Evolutionary conservation across 2,113 vertebrate species (phyloP).

Genomic region (Trinectes maculatus): DNA sequence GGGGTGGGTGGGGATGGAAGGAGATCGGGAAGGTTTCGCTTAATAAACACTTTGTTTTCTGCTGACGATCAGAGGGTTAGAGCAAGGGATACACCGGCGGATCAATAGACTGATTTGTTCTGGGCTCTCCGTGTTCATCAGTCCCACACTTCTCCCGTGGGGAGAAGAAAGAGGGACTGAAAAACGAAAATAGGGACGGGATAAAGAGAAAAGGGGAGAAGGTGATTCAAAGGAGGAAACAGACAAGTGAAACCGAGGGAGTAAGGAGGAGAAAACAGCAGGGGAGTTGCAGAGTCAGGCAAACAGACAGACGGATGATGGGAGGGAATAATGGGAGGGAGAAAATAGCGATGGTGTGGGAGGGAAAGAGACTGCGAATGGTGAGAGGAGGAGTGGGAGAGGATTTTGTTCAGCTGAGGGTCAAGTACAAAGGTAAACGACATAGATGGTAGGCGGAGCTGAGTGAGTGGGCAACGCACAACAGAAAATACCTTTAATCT

Average conservation of each 20-base stretch:
- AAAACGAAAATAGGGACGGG: constrained; percentile 26
- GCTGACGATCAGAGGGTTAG: constrained; percentile 76
- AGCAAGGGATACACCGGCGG: constrained; percentile 57
- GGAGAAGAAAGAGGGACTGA: constrained; percentile 42
- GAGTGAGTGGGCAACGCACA: constrained; percentile 6
- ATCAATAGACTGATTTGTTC: constrained; percentile 80
- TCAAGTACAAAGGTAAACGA: constrained; percentile 51
- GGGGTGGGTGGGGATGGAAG: background rate
- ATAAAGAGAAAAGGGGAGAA: constrained; percentile 7
- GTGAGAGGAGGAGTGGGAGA: constrained; percentile 32
- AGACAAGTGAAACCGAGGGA: constrained; percentile 48
- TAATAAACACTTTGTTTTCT: constrained; percentile 83
- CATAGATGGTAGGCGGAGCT: constrained; percentile 24
- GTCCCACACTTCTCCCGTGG: constrained; percentile 46
- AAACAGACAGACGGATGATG: constrained; percentile 44
- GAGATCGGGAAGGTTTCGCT: constrained; percentile 76
- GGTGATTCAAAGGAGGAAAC: constrained; percentile 33
- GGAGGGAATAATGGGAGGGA: constrained; percentile 34
- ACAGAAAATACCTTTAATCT: constrained; percentile 53
- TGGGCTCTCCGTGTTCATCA: constrained; percentile 68
- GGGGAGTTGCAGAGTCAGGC: constrained; percentile 30
- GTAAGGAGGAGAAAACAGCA: constrained; percentile 36
- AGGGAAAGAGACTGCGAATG: constrained; percentile 25
- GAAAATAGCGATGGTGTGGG: constrained; percentile 31
- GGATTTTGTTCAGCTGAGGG: constrained; percentile 50